phyloP scores from a whole-genome alignment of 2,797 vertebrate species.

The Crocidura indochinensis region DNA sequence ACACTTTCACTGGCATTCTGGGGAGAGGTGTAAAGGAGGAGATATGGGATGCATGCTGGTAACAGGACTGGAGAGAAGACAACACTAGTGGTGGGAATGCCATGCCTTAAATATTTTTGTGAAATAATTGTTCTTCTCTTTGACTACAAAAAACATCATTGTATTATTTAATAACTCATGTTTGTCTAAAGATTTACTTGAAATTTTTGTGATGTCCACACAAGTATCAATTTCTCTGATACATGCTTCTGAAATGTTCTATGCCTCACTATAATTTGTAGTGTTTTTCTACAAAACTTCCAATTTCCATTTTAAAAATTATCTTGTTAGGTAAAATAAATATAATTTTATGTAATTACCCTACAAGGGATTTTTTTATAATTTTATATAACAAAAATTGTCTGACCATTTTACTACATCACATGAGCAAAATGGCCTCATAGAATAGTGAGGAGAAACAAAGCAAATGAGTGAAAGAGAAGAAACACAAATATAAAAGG shows the following conservation, averaged over 20 bases:
- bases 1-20: too few species aligned
- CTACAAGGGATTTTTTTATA: neutral
- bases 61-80: too few species aligned
- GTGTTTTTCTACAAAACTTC: neutral
- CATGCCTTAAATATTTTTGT: too few species aligned
- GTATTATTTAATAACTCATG: neutral
- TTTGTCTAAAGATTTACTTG: neutral
- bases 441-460: too few species aligned
- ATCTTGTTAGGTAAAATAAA: neutral
- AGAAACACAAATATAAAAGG: too few species aligned
- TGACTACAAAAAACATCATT: neutral
- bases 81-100: too few species aligned
- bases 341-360: neutral
- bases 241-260: slow-evolving; percentile 33
- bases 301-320: neutral
- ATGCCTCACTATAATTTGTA: too few species aligned
- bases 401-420: neutral
- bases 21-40: too few species aligned
- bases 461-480: too few species aligned
- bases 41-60: too few species aligned
- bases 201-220: neutral
- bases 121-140: too few species aligned
- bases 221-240: neutral
- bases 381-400: neutral
- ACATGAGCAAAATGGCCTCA: neutral